These are phyloP conservation scores for Galaxias olidus DNA, from an alignment of 2,797 vertebrate species.

Conservation along the genomic window DNA sequence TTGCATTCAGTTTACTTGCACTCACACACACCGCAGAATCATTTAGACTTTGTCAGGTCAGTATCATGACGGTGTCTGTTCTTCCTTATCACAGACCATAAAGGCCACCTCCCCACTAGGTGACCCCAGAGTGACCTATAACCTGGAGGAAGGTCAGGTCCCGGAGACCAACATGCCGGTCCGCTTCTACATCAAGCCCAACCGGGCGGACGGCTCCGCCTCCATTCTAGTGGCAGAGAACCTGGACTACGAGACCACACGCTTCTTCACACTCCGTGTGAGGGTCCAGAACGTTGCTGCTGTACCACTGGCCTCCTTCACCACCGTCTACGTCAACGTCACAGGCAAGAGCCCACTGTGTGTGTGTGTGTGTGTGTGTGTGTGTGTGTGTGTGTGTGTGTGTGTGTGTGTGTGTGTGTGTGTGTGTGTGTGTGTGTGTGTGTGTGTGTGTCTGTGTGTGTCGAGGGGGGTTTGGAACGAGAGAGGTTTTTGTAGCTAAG, in stretches of 20 bases:
- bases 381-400: not conserved
- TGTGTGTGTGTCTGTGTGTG: not conserved
- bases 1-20: not conserved
- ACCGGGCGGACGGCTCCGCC: slow-evolving; percentile 83
- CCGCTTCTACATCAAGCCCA: slow-evolving; percentile 87
- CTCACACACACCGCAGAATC: not conserved
- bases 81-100: slow-evolving; percentile 72
- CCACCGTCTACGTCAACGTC: slow-evolving; percentile 82
- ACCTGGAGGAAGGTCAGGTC: slow-evolving; percentile 88
- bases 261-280: slow-evolving; percentile 81
- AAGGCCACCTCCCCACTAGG: slow-evolving; percentile 85
- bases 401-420: not conserved
- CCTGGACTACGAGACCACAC: slow-evolving; percentile 85
- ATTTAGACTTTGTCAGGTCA: no score
- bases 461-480: not conserved
- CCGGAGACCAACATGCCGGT: slow-evolving; percentile 90
- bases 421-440: no score
- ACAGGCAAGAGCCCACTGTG: slow-evolving; percentile 71
- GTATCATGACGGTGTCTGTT: no score
- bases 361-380: not conserved
- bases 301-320: slow-evolving; percentile 85
- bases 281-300: slow-evolving; percentile 86
- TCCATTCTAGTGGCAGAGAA: slow-evolving; percentile 87
- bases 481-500: no score
- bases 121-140: slow-evolving; percentile 86